Conservation (phyloP, 2,888 invertebrate species). For the Agelastica alni region DNA sequence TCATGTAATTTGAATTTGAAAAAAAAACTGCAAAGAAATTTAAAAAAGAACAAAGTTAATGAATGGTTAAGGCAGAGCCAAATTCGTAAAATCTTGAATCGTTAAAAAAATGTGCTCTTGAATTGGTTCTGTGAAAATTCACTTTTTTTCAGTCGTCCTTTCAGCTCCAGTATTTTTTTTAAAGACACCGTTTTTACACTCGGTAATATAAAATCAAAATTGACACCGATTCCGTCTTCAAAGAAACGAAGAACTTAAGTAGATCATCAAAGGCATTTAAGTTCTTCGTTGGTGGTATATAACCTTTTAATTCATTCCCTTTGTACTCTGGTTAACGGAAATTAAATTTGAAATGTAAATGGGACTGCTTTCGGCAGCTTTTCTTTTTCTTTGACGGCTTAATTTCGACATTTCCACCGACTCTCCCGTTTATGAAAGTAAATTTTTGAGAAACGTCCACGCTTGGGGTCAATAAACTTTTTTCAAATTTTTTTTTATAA, state of each 20-base stretch:
- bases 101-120: too few species aligned
- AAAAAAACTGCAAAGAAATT: too few species aligned
- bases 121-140: too few species aligned
- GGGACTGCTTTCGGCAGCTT: slow-evolving; percentile 29
- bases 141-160: too few species aligned
- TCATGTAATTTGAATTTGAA: too few species aligned
- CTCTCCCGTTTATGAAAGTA: slow-evolving; percentile 2
- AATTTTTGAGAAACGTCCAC: slow-evolving; percentile 7
- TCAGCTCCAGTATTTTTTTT: too few species aligned
- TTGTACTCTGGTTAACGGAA: slow-evolving; percentile 34
- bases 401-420: slow-evolving; percentile 13
- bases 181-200: too few species aligned
- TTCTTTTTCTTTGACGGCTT: slow-evolving; percentile 26
- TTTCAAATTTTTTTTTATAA: background rate
- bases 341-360: slow-evolving; percentile 42
- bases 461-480: background rate
- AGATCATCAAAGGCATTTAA: slow-evolving; percentile 34
- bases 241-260: slow-evolving; percentile 21
- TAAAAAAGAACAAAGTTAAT: too few species aligned
- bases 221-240: background rate
- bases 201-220: slow-evolving; percentile 6
- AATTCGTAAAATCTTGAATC: too few species aligned
- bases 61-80: too few species aligned
- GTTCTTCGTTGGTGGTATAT: slow-evolving; percentile 26
- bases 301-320: slow-evolving; percentile 30